Percentiles rank a stretch among this genome's conserved stretches.
Conservation (phyloP, 2,888 invertebrate genomes). For the Notocelia uddmanniana region DNA sequence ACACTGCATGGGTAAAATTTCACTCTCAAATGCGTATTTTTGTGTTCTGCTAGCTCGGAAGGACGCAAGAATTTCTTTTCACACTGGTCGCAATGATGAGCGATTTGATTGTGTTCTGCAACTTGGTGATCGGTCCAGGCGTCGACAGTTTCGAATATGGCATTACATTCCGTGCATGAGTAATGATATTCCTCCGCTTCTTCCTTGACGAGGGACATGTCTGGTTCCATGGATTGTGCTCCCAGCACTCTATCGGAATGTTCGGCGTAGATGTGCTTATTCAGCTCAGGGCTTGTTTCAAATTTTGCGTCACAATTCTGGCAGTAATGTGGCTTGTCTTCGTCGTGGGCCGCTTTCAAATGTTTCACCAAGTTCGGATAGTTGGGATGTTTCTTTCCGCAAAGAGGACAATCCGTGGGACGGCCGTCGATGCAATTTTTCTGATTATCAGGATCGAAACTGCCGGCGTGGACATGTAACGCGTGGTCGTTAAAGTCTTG, state of each 20-base stretch:
- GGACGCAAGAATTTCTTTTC: constrained; percentile 87
- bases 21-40: constrained; percentile 88
- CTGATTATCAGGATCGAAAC: constrained; percentile 74
- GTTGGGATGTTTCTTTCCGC: constrained; percentile 83
- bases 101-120: constrained; percentile 82
- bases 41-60: constrained; percentile 87
- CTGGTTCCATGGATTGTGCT: constrained; percentile 64
- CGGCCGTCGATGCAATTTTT: constrained; percentile 79
- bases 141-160: constrained; percentile 84
- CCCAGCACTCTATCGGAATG: constrained; percentile 81
- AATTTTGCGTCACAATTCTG: constrained; percentile 86
- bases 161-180: constrained; percentile 87
- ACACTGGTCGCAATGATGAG: constrained; percentile 87
- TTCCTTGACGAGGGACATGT: constrained; percentile 80
- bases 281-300: constrained; percentile 82
- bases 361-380: constrained; percentile 86
- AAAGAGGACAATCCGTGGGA: constrained; percentile 83
- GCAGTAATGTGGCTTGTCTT: constrained; percentile 84
- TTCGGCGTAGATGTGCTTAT: constrained; percentile 86
- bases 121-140: constrained; percentile 87
- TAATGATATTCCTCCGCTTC: constrained; percentile 84
- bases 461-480: constrained; percentile 76
- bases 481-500: constrained; percentile 83
- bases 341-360: constrained; percentile 80
- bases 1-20: constrained; percentile 88